Base-by-base conservation (phyloP, 2,888 invertebrate genomes). In the Emmelina monodactyla region DNA sequence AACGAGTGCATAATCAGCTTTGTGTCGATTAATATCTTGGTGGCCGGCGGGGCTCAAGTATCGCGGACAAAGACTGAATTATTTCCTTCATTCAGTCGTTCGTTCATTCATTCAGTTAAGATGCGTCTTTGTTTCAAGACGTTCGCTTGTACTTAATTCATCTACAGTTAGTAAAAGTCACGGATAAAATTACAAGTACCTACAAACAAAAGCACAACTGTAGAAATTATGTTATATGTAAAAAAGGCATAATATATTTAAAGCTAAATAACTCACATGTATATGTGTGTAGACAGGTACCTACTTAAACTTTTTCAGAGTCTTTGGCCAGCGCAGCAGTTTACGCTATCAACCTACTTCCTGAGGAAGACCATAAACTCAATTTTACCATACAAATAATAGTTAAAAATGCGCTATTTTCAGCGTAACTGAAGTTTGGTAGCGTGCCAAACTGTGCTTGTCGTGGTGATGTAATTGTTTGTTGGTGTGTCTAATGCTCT, bases 51-150 rank as follows among this genome's bases (percentile, higher is more conserved):
- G 62, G 53, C 53, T 58, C 58, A 66, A 63, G 70, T 72, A 75
- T 66, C 67, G 67, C 69, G 55, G 55, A 68, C 68, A 72, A 73
- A 70, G 71, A 71, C 67, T 69, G 71, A 72, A 75, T 76, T 67
- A 71, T 71, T 75, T 73, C 66, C 65, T 62, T 49, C 59, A 58
- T 67, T 69, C 63, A n/a, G 60, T 48, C 59, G 58, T 64, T 68
- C 65, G 61, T 67, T 62, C 51, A 58, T 58, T 58, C 64, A 61
- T 66, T 67, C 69, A 63, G 67, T 67, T 68, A 58, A 63, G 57
- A 66, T 57, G 62, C 59, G 64, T 57, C 46, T 47, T 39, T 45
- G 45, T 50, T 49, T 49, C 41, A n/a, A n/a, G n/a, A n/a, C n/a
- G n/a, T n/a, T n/a, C n/a, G n/a, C n/a, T n/a, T n/a, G n/a, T n/a